Conservation (phyloP, 2,113 vertebrate species). For the Gallinago media region DNA sequence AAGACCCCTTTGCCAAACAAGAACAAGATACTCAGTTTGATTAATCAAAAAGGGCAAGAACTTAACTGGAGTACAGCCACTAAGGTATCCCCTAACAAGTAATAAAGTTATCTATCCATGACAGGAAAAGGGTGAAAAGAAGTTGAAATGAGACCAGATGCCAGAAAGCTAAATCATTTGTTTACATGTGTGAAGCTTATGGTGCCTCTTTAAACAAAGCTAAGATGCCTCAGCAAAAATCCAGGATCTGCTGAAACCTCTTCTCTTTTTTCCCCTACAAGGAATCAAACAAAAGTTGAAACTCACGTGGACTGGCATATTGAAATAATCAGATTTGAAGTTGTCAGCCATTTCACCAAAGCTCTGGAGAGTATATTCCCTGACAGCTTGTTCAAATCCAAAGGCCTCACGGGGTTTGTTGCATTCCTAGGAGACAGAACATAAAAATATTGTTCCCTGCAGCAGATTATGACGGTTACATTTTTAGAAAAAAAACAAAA, state of each 20-base stretch:
- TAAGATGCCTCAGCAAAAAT: background rate
- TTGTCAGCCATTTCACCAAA: constrained; percentile 99
- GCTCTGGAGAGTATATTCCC: constrained; percentile 95
- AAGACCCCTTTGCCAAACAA: background rate
- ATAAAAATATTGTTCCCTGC: background rate
- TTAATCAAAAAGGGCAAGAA: background rate
- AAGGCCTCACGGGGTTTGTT: constrained; percentile 97
- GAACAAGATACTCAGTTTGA: background rate
- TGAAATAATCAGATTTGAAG: constrained; percentile 99
- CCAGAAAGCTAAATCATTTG: background rate
- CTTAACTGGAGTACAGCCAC: background rate
- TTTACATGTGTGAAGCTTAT: background rate
- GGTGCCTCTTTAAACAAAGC: background rate
- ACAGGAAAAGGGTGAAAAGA: background rate
- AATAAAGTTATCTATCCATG: background rate
- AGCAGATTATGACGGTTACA: background rate
- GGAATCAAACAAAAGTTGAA: background rate
- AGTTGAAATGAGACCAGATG: background rate
- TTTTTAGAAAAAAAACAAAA: background rate
- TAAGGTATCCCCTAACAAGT: background rate
- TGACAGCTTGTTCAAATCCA: constrained; percentile 96
- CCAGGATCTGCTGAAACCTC: background rate
- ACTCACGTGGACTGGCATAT: constrained; percentile 99
- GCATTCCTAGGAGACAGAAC: constrained; percentile 86
- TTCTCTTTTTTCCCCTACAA: constrained; percentile 8